phyloP scores from a whole-genome alignment of 1,140 invertebrate genomes.

The Drosophila mojavensis region DNA sequence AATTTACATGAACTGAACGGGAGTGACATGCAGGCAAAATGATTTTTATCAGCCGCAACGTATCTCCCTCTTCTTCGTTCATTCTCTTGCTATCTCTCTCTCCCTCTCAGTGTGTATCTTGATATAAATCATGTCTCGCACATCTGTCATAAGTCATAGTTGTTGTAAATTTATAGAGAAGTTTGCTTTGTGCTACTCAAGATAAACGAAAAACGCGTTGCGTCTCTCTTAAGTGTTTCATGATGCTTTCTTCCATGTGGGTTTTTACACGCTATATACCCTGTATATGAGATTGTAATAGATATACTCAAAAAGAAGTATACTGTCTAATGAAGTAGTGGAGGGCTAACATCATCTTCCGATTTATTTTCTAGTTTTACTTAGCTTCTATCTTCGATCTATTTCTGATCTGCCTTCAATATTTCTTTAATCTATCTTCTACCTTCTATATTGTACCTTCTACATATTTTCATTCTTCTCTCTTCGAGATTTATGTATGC shows the following conservation, averaged over 20 bases:
- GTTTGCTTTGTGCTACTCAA: conserved; percentile 21
- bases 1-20: conserved; percentile 21
- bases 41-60: conserved; percentile 79
- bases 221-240: conserved; percentile 1
- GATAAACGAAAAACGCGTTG: conserved; percentile 22
- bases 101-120: conserved; percentile 19
- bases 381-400: too few relatives aligned
- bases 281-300: neutral
- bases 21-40: conserved; percentile 58
- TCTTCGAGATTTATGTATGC: too few relatives aligned
- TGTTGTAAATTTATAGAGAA: conserved; percentile 26
- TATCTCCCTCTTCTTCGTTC: conserved; percentile 2
- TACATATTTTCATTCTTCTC: too few relatives aligned
- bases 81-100: conserved; percentile 4
- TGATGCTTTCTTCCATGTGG: neutral
- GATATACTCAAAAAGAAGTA: neutral
- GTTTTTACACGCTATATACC: neutral
- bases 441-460: too few relatives aligned
- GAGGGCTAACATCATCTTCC: too few relatives aligned
- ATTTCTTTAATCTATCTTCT: too few relatives aligned
- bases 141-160: conserved; percentile 58
- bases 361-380: too few relatives aligned
- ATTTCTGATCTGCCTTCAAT: neutral
- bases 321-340: too few relatives aligned
- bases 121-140: conserved; percentile 57